Evolutionary conservation across 2,797 vertebrate species (phyloP), one percentile per base, ranked within the genome.

Genomic region (Sebastolobus altivelis): DNA sequence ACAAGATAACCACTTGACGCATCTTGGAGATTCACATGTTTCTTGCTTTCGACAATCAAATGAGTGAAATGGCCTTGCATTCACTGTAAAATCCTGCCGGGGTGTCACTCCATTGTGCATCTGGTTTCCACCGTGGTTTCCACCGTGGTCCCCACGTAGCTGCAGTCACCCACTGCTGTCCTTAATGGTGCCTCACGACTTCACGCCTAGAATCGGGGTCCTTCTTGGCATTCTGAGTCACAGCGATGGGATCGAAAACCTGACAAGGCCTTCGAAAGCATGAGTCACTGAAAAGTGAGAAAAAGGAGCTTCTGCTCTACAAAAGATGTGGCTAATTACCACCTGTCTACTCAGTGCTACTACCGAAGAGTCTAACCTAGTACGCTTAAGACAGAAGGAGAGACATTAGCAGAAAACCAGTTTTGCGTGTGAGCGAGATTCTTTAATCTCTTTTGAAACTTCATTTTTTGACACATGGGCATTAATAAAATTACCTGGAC

Each of bases 241-340:
- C 69, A 62, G 49, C 2, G 8, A 66, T 35, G 25, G 25, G 46
- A 72, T 65, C 3, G 5, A 38, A 79, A 72, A 70, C 31, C 25
- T 79, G 60, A 80, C 62, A 58, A 80, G 69, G 69, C 46, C 43
- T 25, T 29, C 43, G 22, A 81, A 62, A 69, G 43, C 35, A 35
- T 46, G 52, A 88, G 65, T 82, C 79, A 79, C 16, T 11, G 37
- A 55, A 62, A 75, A 63, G 68, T 25, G 31, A 72, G 71, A 74
- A 68, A 87, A 79, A 56, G 0, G 1, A 63, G 25, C 75, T 77
- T 70, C 43, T 77, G 60, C 56, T 84, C 10, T 8, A 22, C 5
- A 54, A 78, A 18, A 60, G 65, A 85, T 29, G 5, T 46, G 13
- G 22, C 55, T 89, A 84, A 91, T 90, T 77, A 75, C 61, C 78